Evolutionary conservation across 2,888 invertebrate genomes (phyloP).

Genomic region (Tinea semifulvella): DNA sequence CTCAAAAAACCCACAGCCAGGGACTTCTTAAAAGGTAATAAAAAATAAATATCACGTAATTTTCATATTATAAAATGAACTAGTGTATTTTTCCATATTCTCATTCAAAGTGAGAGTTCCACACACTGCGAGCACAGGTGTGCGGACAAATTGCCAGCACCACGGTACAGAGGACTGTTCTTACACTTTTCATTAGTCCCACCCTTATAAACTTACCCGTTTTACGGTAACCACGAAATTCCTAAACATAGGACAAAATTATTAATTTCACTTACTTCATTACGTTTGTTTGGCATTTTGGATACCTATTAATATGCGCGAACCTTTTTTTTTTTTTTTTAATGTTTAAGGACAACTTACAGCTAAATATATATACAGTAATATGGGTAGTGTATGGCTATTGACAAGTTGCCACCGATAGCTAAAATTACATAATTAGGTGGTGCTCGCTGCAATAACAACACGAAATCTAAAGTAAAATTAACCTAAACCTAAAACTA

Average conservation of each 20-base stretch:
- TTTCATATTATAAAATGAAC: neutral
- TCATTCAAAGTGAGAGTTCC: neutral
- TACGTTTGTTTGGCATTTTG: too few relatives aligned
- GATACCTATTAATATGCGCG: too few relatives aligned
- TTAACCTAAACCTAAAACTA: too few relatives aligned
- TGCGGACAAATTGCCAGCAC: neutral
- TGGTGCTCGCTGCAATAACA: too few relatives aligned
- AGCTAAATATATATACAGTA: too few relatives aligned
- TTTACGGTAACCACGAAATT: neutral
- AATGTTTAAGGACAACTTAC: too few relatives aligned
- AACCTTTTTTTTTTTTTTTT: too few relatives aligned
- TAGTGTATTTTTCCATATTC: neutral
- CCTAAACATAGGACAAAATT: neutral
- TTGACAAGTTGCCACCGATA: too few relatives aligned
- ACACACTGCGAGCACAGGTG: neutral
- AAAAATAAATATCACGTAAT: neutral
- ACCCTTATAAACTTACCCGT: slow-evolving; percentile 10
- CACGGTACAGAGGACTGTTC: slow-evolving; percentile 1
- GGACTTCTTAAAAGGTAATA: slow-evolving; percentile 54
- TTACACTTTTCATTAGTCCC: slow-evolving; percentile 11
- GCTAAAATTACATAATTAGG: too few relatives aligned
- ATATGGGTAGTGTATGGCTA: too few relatives aligned
- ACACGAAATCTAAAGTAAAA: too few relatives aligned
- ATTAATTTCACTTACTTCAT: too few relatives aligned
- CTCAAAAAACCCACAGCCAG: slow-evolving; percentile 61